Evolutionary conservation across 2,797 vertebrate species (phyloP), one percentile per base, ranked within the genome.

Genomic region (Pantherophis alleghaniensis): DNA sequence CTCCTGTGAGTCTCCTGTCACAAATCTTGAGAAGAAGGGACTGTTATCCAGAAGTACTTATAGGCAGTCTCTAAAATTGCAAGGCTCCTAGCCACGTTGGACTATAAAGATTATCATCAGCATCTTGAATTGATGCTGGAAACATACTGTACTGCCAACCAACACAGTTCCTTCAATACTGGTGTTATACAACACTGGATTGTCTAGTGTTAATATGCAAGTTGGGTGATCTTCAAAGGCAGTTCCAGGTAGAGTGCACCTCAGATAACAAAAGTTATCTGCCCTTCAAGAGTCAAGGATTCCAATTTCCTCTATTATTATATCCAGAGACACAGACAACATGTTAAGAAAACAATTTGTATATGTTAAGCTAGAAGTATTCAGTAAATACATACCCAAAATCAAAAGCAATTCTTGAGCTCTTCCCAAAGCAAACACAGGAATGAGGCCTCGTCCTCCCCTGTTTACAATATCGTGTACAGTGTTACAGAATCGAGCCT

Each of bases 341-440:
- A 9, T 37, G 22, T 74, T n/a, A 12, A 24, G 20, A 63, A 53
- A 22, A 24, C 32, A 74, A 51, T 32, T 32, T 59, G 90, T 60
- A 69, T 37, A 93, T 59, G 0, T 1, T 9, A 56, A n/a, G n/a
- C 26, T 87, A 60, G 91, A 83, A 86, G 69, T 86, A 26, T 42
- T 94, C 55, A n/a, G 56, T 61, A 93, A 47, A 87, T 53, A 90
- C 97, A 74, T 95, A 99, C 99, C 99, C 91, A 99, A 97, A 95
- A 99, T 99, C n/a, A 99, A 97, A 92, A 99, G 98, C 56, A 99
- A 98, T 79, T 99, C 99, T 95, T 99, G 99, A 13, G 99, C 99
- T 95, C 99, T 97, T 0, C 99, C 99, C 86, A 99, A 96, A 61
- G 99, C 99, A 94, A 98, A 98, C 32, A 98, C 98, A 1, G 98